phyloP scores from a whole-genome alignment of 2,113 vertebrate genomes.

The Caloenas nicobarica region DNA sequence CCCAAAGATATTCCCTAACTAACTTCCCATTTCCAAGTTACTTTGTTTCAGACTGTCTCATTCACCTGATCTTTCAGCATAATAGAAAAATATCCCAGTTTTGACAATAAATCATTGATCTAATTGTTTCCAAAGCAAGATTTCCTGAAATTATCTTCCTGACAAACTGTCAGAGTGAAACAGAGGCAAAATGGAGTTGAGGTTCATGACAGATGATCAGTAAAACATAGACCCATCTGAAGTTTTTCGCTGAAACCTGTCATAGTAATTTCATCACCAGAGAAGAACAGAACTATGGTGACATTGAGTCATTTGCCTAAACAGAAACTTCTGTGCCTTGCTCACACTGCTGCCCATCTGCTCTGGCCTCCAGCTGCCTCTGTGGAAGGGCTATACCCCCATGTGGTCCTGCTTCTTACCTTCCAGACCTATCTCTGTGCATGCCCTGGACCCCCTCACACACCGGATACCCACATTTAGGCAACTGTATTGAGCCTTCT shows the following conservation, averaged over 20 bases:
- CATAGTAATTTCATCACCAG: neutral
- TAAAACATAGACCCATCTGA: neutral
- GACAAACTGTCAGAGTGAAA: neutral
- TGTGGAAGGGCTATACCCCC: neutral
- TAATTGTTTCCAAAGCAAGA: neutral
- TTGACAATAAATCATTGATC: neutral
- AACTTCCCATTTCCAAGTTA: neutral
- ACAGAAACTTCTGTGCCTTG: neutral
- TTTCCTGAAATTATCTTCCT: neutral
- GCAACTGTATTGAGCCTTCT: neutral
- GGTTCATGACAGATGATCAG: neutral
- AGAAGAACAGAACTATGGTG: neutral
- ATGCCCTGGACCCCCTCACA: neutral
- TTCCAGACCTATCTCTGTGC: neutral
- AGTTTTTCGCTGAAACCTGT: neutral
- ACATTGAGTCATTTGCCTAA: neutral
- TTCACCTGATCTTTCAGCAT: neutral
- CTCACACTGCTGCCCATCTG: neutral
- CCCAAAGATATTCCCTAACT: neutral
- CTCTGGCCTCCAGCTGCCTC: neutral
- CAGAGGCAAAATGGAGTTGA: neutral
- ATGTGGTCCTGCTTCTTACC: fast-evolving
- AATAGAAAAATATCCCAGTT: neutral
- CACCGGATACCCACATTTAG: neutral
- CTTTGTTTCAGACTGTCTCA: neutral